Evolutionary conservation across 2,113 vertebrate species (phyloP).

Genomic region (Gasterosteus nipponicus): DNA sequence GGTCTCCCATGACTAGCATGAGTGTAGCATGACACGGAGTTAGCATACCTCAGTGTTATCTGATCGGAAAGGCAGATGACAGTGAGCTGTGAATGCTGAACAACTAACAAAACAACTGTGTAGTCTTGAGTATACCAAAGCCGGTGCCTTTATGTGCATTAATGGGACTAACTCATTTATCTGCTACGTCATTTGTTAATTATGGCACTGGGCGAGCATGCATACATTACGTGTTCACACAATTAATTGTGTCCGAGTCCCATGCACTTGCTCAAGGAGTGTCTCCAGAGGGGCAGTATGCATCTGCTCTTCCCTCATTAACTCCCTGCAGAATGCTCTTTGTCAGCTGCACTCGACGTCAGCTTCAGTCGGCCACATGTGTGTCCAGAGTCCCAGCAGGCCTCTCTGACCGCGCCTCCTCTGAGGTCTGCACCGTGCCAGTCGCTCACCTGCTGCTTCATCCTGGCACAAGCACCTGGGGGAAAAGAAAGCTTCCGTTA

Average conservation of each 20-base stretch:
- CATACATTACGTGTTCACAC: conserved; percentile 24
- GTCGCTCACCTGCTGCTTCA: conserved; percentile 59
- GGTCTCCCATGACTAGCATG: no score
- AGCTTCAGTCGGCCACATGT: conserved; percentile 45
- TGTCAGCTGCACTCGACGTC: conserved; percentile 45
- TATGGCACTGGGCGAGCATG: conserved; percentile 13
- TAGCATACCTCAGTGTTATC: neutral
- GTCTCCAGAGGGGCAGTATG: conserved; percentile 36
- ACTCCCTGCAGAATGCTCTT: conserved; percentile 44
- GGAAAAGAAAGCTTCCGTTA: conserved; percentile 9
- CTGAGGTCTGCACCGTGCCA: conserved; percentile 41
- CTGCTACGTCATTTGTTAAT: conserved; percentile 4
- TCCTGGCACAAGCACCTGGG: conserved; percentile 59
- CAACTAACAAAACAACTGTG: neutral
- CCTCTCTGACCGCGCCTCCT: conserved; percentile 29
- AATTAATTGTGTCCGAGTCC: conserved; percentile 34
- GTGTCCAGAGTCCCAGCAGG: conserved; percentile 62
- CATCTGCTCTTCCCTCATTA: conserved; percentile 68
- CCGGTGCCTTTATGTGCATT: neutral
- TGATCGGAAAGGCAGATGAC: neutral
- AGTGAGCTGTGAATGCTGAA: neutral
- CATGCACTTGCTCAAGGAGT: conserved; percentile 14
- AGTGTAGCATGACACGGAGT: neutral
- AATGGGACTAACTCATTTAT: neutral
- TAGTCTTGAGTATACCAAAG: neutral